Base-by-base conservation (phyloP, 2,113 vertebrate species). In the Cyprinodon brontotheroides region DNA sequence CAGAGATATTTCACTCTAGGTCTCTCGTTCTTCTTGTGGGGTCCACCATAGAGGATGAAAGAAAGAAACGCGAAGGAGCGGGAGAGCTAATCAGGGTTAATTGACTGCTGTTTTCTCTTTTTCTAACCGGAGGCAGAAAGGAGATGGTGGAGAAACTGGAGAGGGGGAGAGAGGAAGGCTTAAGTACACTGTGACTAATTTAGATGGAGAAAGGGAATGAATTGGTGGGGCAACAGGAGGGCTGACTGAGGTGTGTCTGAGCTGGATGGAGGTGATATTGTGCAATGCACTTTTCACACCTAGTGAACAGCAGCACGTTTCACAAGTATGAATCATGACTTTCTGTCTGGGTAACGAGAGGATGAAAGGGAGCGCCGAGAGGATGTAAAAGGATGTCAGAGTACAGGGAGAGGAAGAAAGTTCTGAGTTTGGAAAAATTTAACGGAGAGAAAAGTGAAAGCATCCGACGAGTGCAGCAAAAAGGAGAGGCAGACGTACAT, bases 31-130 rank as follows among this genome's bases (percentile, higher is more conserved):
- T 65, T 79, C 82, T 79, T 73, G 84, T 82, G 80, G 79, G 85
- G 87, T 65, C 72, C 2, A 3, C 29, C 1, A 0, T 77, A 39
- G 68, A 48, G 74, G 82, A 90, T 87, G 80, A 92, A 88, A 85
- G 81, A 61, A 36, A 48, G 65, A 79, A 36, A 43, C 74, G 74
- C 80, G 57, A 43, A 72, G 84, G 86, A 86, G 85, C 63, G 72
- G 57, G 70, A 75, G 77, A 69, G 77, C 89, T 94, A 94, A 95
- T 94, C 88, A 36, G 90, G 93, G 92, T 93, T 93, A 94, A 94
- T 94, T 92, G 89, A 47, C 85, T 79, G 83, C 88, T 93, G 90
- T 91, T 93, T 91, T 29, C 94, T 94, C 91, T 83, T 91, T 40
- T 94, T 94, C 90, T 83, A 78, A 90, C 93, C 88, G 1, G 62